phyloP scores from a whole-genome alignment of 2,113 vertebrate genomes.

The Aramus guarauna region DNA sequence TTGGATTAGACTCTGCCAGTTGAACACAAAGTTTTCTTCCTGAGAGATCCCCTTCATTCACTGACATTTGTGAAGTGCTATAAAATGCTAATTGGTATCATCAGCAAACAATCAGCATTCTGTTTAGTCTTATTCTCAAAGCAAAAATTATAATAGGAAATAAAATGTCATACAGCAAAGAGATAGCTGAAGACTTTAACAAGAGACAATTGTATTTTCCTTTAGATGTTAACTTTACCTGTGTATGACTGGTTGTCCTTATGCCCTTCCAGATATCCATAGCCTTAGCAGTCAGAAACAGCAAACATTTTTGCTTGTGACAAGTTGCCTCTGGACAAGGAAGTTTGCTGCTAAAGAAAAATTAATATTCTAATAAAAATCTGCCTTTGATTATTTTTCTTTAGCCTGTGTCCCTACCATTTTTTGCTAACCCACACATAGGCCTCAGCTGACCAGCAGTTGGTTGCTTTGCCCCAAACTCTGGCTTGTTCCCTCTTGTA shows the following conservation, averaged over 20 bases:
- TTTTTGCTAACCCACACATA: not conserved
- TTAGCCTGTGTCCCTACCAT: not conserved
- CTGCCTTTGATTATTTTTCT: not conserved
- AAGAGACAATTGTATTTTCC: not conserved
- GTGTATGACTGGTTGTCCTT: not conserved
- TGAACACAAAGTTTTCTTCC: slow-evolving; percentile 14
- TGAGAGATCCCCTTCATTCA: slow-evolving; percentile 5
- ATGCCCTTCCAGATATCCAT: not conserved
- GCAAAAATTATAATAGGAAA: not conserved
- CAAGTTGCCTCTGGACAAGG: not conserved
- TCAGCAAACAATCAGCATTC: slow-evolving; percentile 22
- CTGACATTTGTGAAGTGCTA: slow-evolving; percentile 49
- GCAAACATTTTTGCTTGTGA: not conserved
- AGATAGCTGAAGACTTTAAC: not conserved
- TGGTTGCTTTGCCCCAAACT: not conserved
- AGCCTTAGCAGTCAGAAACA: not conserved
- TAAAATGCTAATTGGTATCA: slow-evolving; percentile 40
- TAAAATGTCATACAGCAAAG: not conserved
- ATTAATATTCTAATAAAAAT: not conserved
- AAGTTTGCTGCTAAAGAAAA: not conserved
- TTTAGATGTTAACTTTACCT: not conserved
- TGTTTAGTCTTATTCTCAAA: slow-evolving; percentile 1
- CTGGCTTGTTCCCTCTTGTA: not conserved
- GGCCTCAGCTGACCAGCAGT: not conserved
- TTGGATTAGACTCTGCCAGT: slow-evolving; percentile 6